These are phyloP conservation scores for Camelus bactrianus DNA, from an alignment of 2,113 vertebrate species.

Conservation along the genomic window DNA sequence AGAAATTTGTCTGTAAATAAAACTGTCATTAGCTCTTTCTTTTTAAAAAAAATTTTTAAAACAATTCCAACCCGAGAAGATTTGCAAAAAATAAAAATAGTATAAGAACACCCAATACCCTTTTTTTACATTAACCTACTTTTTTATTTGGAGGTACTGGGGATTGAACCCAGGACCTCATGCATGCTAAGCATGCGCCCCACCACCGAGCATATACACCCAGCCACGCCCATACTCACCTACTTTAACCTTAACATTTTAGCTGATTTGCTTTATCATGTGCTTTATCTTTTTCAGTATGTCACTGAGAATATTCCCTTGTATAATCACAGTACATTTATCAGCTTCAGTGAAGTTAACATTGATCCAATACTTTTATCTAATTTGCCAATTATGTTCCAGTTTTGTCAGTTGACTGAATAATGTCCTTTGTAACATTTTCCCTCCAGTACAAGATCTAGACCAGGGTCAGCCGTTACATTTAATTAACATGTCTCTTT, in stretches of 20 bases:
- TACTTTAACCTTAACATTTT: neutral
- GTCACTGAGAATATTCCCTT: neutral
- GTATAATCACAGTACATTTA: neutral
- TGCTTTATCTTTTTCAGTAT: neutral
- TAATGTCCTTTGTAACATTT: neutral
- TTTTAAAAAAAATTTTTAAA: neutral
- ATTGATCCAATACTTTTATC: neutral
- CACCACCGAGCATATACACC: too few relatives aligned
- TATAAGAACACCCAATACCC: neutral
- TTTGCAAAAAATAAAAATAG: neutral
- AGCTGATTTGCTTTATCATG: neutral
- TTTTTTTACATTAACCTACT: neutral
- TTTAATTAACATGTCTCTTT: neutral
- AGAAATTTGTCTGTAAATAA: constrained; percentile 82
- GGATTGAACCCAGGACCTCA: too few relatives aligned
- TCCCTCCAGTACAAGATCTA: neutral
- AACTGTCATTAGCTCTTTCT: constrained; percentile 78
- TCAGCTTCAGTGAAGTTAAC: neutral
- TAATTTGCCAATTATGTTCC: neutral
- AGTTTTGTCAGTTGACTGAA: neutral
- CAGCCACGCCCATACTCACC: neutral
- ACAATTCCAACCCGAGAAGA: neutral
- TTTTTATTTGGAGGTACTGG: too few relatives aligned
- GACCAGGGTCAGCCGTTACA: neutral
- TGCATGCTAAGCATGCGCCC: too few relatives aligned